A percentile compares a stretch with the other conserved stretches of the same genome.
Conservation (phyloP, 1,140 invertebrate species). For the Achatina immaculata region DNA sequence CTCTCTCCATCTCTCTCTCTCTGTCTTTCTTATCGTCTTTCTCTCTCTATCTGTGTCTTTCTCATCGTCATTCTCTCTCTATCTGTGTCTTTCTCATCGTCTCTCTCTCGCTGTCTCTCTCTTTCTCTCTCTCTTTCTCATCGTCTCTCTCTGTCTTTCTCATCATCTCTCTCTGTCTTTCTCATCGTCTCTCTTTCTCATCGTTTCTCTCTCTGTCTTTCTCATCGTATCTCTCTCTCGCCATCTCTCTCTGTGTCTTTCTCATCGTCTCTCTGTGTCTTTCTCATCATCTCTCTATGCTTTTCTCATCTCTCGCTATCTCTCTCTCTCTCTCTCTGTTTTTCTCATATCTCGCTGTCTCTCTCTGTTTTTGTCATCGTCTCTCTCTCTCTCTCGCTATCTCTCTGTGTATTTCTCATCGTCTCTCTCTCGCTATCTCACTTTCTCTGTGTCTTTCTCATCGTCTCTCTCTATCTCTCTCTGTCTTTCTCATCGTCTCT, state of each 20-base stretch:
- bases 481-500: slow-evolving; percentile 12
- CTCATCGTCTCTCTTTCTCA: not conserved
- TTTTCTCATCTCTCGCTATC: not conserved
- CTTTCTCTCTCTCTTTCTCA: no score
- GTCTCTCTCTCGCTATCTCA: not conserved
- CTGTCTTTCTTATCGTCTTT: not conserved
- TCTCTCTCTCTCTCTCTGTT: slow-evolving; percentile 5
- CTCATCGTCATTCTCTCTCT: not conserved
- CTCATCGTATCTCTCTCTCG: no score
- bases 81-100: not conserved
- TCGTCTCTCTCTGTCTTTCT: not conserved
- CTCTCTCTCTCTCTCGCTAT: not conserved
- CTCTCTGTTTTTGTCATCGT: not conserved
- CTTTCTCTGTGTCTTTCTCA: not conserved
- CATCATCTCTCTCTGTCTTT: no score
- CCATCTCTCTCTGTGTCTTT: no score
- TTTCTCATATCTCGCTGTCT: not conserved
- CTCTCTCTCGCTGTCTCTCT: not conserved
- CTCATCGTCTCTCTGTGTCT: no score
- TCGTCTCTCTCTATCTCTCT: slow-evolving; percentile 7
- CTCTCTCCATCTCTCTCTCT: slow-evolving; percentile 14
- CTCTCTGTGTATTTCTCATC: not conserved
- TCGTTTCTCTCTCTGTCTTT: no score
- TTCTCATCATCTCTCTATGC: not conserved
- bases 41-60: slow-evolving; percentile 9